Conservation (phyloP, 2,888 invertebrate genomes). For the Celastrina argiolus region DNA sequence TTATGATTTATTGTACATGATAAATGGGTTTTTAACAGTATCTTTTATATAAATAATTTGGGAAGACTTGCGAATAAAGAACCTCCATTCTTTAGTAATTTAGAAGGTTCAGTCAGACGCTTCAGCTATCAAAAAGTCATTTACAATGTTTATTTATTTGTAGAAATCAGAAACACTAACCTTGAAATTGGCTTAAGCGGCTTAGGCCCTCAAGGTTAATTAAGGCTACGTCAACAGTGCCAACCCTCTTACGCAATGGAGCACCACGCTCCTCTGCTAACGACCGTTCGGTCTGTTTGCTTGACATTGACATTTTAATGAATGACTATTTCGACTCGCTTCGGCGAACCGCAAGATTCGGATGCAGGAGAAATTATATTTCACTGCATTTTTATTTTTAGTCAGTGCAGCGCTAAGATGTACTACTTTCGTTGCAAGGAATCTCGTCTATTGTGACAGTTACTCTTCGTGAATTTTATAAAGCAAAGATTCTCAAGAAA, state of each 20-base stretch:
- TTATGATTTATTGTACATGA: slow-evolving; percentile 29
- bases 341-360: slow-evolving; percentile 25
- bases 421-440: slow-evolving; percentile 10
- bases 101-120: slow-evolving; percentile 10
- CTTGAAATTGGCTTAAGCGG: slow-evolving; percentile 20
- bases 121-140: slow-evolving; percentile 18
- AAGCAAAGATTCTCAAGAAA: neutral
- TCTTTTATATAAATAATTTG: neutral
- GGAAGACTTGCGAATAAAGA: slow-evolving; percentile 11
- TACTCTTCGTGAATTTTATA: neutral
- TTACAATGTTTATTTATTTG: slow-evolving; percentile 14
- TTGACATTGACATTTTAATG: slow-evolving; percentile 36
- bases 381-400: slow-evolving; percentile 15
- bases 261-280: slow-evolving; percentile 30
- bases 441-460: neutral
- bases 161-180: slow-evolving; percentile 8
- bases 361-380: slow-evolving; percentile 22
- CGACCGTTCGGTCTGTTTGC: slow-evolving; percentile 31
- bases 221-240: slow-evolving; percentile 26
- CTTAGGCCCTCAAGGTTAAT: slow-evolving; percentile 39
- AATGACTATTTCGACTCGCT: slow-evolving; percentile 29
- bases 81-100: slow-evolving; percentile 18
- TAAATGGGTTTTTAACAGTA: slow-evolving; percentile 4
- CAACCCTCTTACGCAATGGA: slow-evolving; percentile 33
- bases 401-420: neutral